phyloP scores from a whole-genome alignment of 1,140 invertebrate species.

The Cydia splendana region DNA sequence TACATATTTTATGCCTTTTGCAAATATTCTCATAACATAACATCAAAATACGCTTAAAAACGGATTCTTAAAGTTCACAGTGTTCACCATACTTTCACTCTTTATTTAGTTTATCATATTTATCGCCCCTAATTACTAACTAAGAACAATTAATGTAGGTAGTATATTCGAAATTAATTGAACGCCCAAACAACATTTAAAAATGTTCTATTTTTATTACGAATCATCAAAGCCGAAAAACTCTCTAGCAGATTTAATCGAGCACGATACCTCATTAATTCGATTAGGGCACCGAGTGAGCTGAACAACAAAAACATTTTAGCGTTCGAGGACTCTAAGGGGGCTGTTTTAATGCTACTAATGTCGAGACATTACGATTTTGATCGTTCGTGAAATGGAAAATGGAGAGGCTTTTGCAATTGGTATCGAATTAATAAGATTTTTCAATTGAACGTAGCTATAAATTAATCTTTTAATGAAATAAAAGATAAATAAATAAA shows the following conservation, averaged over 20 bases:
- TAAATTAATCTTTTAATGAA: too few species aligned
- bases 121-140: too few species aligned
- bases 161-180: background rate
- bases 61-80: too few species aligned
- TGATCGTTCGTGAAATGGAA: background rate
- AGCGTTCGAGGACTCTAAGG: slow-evolving; percentile 42
- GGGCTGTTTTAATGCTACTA: slow-evolving; percentile 41
- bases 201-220: background rate
- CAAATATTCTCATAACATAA: too few species aligned
- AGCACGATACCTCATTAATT: slow-evolving; percentile 30
- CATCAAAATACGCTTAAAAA: too few species aligned
- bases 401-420: too few species aligned
- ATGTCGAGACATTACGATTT: background rate
- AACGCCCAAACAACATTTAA: background rate
- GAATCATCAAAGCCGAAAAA: slow-evolving; percentile 26
- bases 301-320: slow-evolving; percentile 50
- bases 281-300: slow-evolving; percentile 17
- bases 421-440: too few species aligned
- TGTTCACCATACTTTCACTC: too few species aligned
- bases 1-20: too few species aligned
- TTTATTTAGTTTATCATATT: too few species aligned
- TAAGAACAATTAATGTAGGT: background rate
- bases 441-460: too few species aligned
- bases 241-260: slow-evolving; percentile 29
- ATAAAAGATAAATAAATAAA: too few species aligned